Evolutionary conservation across 1,140 invertebrate species (phyloP), one percentile per base, ranked within the genome.

Genomic region (Hormaphis cornu): DNA sequence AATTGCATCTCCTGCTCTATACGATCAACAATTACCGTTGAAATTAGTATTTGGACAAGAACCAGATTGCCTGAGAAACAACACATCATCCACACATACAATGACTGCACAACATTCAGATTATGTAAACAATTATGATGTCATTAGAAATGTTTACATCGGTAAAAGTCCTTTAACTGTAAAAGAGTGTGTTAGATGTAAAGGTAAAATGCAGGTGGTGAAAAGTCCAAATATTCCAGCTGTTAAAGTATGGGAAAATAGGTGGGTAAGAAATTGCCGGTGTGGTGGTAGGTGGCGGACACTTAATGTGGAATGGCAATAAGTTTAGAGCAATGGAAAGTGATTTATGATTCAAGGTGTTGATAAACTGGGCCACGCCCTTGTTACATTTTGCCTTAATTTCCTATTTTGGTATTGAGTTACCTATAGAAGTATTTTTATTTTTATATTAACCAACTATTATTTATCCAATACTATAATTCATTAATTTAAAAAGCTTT

Each of bases 171-270:
- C 88, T 1, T 78, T 83, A 48, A 78, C 82, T 42, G 82, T 90
- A 0, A 84, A 90, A 61, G 83, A 88, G 70, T 94, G 91, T 74
- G 77, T 53, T 26, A 83, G 91, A 71, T 94, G 91, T 76, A 86
- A 87, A 3, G 85, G 85, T 22, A 84, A 86, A 56, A 89, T 90
- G 20, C 85, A 90, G 73, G 79, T 87, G 16, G 83, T 86, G 72
- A 85, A 84, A 73, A 82, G 84, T 71, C 83, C 84, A 1, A 83
- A 88, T 74, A 90, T 89, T 10, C 83, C 88, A 22, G 89, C 89
- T 1, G 86, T 91, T 56, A 84, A 87, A 74, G 88, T 90, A 1
- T 94, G 90, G 90, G 91, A 92, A 75, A 86, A 89, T 76, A 80
- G 90, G 72, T 93, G 89, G 88, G 77, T 82, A n/a, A 78, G 83